Evolutionary conservation across 1,140 invertebrate genomes (phyloP), one percentile per base, ranked within the genome.

Genomic region (Drosophila repleta): DNA sequence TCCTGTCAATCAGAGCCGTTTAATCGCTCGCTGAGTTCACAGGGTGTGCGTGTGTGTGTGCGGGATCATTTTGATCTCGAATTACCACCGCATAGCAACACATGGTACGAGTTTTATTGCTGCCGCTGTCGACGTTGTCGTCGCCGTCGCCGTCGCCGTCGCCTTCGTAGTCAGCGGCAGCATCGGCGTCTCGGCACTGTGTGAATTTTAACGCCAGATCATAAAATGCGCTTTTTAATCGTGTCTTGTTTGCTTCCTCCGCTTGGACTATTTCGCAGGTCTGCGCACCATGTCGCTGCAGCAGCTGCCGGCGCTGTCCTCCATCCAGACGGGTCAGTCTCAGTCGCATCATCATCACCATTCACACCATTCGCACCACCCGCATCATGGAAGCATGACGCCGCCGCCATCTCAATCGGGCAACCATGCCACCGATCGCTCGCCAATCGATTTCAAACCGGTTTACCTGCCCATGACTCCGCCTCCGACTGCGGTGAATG

Each of bases 401-500:
- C 81, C 88, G 63, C 75, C 89, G 65, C 76, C 88, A 73, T 84
- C 80, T 41, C 84, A 85, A 11, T 67, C 84, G 21, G 76, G 89
- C 49, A 87, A 75, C 29, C 81, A 87, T 70, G 83, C 62, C 26
- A 70, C 82, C 32, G 82, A 77, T 48, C 74, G 81, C 41, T 74
- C 77, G 49, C 78, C 88, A 7, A 76, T 91, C 45, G 90, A 91
- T 66, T 76, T 79, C 4, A 91, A 91, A 76, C 80, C 82, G 58
- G 76, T 84, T 68, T 91, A 90, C 71, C 77, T 91, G 46, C 71
- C 90, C 35, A 81, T 83, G 63, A 88, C 88, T 43, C 88, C 90
- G 61, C 88, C 90, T 18, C 76, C 89, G 4, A 74, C 65, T 3
- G 60, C 67, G 52, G 62, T 88, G 67, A 17, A 60, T 39, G 53